Conservation (phyloP, 2,888 invertebrate species). For the Blera fallax region DNA sequence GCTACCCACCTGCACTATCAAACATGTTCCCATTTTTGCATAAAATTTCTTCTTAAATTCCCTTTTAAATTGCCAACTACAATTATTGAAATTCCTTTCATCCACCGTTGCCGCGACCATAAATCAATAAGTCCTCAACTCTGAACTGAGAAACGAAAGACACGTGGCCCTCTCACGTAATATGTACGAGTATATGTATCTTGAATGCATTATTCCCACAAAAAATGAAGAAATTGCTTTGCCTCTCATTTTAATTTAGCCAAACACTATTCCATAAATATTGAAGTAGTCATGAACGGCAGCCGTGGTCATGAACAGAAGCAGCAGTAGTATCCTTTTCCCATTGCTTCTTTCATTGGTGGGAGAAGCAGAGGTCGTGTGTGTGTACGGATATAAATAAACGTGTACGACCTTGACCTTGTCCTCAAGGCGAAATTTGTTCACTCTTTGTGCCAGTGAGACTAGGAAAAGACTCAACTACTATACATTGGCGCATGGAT, state of each 20-base stretch:
- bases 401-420: constrained; percentile 61
- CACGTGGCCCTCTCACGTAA: not conserved
- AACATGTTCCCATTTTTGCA: too few species aligned
- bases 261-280: constrained; percentile 61
- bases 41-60: not conserved
- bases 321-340: constrained; percentile 14
- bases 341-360: constrained; percentile 2
- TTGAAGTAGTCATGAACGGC: constrained; percentile 47
- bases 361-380: not conserved
- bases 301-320: constrained; percentile 22
- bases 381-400: constrained; percentile 45
- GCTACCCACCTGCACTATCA: too few species aligned
- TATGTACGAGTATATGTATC: not conserved
- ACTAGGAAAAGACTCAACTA: not conserved
- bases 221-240: constrained; percentile 7
- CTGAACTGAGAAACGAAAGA: not conserved
- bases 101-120: not conserved
- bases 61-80: not conserved
- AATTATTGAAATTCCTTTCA: not conserved
- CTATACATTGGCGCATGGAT: not conserved
- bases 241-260: constrained; percentile 31
- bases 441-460: constrained; percentile 21
- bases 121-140: constrained; percentile 18
- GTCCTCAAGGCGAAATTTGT: constrained; percentile 46
- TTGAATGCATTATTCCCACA: constrained; percentile 15